Evolutionary conservation across 2,113 vertebrate genomes (phyloP), one percentile per base, ranked within the genome.

Genomic region (Embiotoca jacksoni): DNA sequence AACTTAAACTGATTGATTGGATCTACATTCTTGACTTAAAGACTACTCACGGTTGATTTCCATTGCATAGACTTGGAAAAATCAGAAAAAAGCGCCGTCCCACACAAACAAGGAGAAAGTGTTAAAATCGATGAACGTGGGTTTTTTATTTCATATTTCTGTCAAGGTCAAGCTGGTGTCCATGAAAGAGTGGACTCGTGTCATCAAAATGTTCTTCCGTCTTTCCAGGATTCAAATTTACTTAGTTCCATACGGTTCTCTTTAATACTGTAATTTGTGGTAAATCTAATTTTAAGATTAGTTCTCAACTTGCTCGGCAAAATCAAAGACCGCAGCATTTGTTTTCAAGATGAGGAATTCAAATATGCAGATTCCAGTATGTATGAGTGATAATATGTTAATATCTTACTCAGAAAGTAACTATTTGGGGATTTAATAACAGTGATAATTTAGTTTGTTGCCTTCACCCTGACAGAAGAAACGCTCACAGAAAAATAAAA

Each of bases 31-130:
- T 82, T 61, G 30, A 58, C 31, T 47, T 58, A 1, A 50, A 13
- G 30, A 65, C 75, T 91, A 97, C 98, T 99, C 95, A 99, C 98
- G 98, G 85, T 99, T 99, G 72, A 99, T 99, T 96, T 99, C 98
- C 98, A 99, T 99, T 78, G 98, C 98, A 88, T 99, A 99, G 91
- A 99, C 98, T 99, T 86, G 52, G 66, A 31, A 81, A 85, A 96
- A 96, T 95, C 79, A 72, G 68, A 61, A 0, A 89, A 68, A 78
- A 65, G 82, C 79, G 55, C 69, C 85, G 58, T 58, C 11, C 61
- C 41, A 32, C 33, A 89, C 77, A 88, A 66, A 91, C 88, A n/a
- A 0, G 52, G 57, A 95, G 62, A 93, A 90, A 93, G 7, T 49
- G 84, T 32, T 92, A 72, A 56, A 81, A 81, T 82, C 16, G 57